These are phyloP conservation scores for Erebia palarica DNA, from an alignment of 2,888 invertebrate species.

Conservation along the genomic window DNA sequence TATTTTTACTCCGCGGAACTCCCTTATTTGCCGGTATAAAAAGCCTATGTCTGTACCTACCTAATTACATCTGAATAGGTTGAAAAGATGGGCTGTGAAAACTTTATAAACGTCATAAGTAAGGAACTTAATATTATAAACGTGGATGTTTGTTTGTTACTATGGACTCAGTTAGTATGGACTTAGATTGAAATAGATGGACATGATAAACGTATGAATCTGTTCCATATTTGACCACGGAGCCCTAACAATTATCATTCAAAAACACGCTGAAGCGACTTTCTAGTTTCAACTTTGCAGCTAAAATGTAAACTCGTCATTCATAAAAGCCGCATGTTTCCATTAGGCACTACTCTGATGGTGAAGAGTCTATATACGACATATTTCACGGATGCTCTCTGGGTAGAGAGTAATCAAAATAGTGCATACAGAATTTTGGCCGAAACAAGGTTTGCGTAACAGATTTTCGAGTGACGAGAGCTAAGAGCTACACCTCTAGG, in stretches of 20 bases:
- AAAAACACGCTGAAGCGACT: background rate
- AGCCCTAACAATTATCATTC: background rate
- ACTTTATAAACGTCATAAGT: too few species aligned
- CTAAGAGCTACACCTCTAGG: slow-evolving; percentile 11
- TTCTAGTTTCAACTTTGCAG: background rate
- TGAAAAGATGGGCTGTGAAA: too few species aligned
- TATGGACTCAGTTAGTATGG: too few species aligned
- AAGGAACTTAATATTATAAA: too few species aligned
- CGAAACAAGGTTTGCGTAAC: slow-evolving; percentile 39
- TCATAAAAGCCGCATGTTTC: slow-evolving; percentile 3
- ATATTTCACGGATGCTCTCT: slow-evolving; percentile 35
- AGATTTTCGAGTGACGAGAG: slow-evolving; percentile 35
- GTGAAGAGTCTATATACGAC: slow-evolving; percentile 26
- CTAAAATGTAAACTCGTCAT: background rate
- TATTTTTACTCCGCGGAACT: too few species aligned
- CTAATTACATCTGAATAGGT: too few species aligned
- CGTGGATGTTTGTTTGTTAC: too few species aligned
- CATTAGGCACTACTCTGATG: slow-evolving; percentile 13
- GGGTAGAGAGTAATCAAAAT: slow-evolving; percentile 28
- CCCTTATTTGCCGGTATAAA: too few species aligned
- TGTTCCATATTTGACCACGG: background rate
- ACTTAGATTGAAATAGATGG: too few species aligned
- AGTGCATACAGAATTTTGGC: slow-evolving; percentile 33
- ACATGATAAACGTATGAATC: too few species aligned
- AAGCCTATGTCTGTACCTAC: too few species aligned